Conservation (phyloP, 2,888 invertebrate genomes). For the Cantharis nigra region DNA sequence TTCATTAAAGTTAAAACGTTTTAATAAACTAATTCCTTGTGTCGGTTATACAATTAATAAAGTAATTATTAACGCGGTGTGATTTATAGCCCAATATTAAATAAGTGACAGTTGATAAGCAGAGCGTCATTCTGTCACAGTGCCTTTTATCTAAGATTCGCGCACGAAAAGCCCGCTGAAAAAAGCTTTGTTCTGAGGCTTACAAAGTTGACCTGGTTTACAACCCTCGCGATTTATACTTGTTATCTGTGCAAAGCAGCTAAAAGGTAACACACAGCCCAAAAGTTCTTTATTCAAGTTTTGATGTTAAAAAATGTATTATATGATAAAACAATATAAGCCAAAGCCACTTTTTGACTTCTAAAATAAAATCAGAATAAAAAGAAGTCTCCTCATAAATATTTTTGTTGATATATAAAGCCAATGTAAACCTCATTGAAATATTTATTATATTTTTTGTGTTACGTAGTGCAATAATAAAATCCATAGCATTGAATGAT, state of each 20-base stretch:
- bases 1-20: background rate
- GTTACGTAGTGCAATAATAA: too few species aligned
- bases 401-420: background rate
- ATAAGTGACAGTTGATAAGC: constrained; percentile 15
- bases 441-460: too few species aligned
- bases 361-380: background rate
- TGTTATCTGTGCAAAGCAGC: constrained; percentile 27
- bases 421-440: background rate
- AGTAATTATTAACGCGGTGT: background rate
- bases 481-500: too few species aligned
- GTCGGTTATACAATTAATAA: background rate
- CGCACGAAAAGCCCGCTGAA: constrained; percentile 18
- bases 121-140: constrained; percentile 16
- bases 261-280: constrained; percentile 14
- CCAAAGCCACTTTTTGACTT: background rate
- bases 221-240: constrained; percentile 28
- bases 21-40: background rate
- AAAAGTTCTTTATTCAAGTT: background rate
- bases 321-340: background rate
- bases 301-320: constrained; percentile 7
- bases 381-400: background rate
- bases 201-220: constrained; percentile 22
- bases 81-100: constrained; percentile 9
- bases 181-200: constrained; percentile 22
- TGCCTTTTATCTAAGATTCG: constrained; percentile 17